Conservation (phyloP, 23 tunicate species). For the Phallusia fumigata region DNA sequence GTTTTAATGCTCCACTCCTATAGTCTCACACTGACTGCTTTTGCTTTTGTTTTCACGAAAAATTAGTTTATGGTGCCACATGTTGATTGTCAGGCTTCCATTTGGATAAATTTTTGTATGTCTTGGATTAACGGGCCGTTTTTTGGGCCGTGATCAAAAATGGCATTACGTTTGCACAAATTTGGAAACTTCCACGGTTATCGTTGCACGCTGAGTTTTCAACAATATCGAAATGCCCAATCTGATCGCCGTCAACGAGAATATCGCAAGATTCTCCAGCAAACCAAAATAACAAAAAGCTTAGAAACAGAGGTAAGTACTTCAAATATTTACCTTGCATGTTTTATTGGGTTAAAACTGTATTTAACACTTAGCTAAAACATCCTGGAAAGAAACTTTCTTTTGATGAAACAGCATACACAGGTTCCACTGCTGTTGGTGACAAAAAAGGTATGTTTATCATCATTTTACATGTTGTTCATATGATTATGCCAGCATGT, state of each 20-base stretch:
- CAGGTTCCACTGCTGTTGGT: neutral
- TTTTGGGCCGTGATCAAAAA: too few relatives aligned
- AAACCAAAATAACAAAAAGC: neutral
- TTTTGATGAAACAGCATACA: neutral
- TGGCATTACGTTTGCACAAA: too few relatives aligned
- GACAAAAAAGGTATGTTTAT: constrained; percentile 15
- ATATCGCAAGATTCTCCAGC: neutral
- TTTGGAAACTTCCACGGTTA: neutral
- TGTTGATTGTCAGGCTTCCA: too few relatives aligned
- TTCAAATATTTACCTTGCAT: too few relatives aligned
- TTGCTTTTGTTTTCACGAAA: too few relatives aligned
- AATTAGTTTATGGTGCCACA: too few relatives aligned
- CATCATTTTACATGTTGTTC: neutral
- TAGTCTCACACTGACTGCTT: too few relatives aligned
- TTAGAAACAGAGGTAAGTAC: neutral
- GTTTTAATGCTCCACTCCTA: too few relatives aligned
- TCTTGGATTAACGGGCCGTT: too few relatives aligned
- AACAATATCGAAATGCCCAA: neutral
- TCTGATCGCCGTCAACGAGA: neutral
- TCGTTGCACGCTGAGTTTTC: neutral
- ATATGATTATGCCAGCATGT: too few relatives aligned
- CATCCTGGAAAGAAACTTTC: neutral
- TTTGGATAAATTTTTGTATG: too few relatives aligned
- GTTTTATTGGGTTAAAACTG: too few relatives aligned
- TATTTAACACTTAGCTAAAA: neutral